Base-by-base conservation (phyloP, 23 tunicate species). In the Trididemnum clinides region DNA sequence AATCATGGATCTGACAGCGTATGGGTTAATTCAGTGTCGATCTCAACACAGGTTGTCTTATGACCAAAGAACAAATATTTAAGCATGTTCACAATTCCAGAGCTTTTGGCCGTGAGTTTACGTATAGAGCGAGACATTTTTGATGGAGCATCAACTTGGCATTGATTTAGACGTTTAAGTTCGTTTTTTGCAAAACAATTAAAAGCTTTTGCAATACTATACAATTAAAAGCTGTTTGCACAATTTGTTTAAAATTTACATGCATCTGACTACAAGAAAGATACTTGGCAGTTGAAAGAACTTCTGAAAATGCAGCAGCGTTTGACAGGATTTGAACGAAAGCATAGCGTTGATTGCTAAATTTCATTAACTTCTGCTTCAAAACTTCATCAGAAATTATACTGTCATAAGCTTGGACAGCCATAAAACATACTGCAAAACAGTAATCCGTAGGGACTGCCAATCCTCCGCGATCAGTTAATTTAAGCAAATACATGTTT, bases 121-220 rank as follows among this genome's bases (percentile, higher is more conserved):
- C 66, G 66, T 28, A 59, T 28, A n/a, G 25, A 19, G 66, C 66
- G 25, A 19, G 21, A 3, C 75, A 66, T 66, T 23, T 66, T 66
- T 5, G 75, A 36, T 5, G 75, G 75, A 10, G 75, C 75, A 30
- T 66, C 75, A 2, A 30, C 22, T 5, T 28, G 19, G 37, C 75
- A 31, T 10, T 66, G 19, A 66, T 66, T 66, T 28, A 66, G 36
- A 4, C 81, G 70, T 27, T 75, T 75, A 6, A 75, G 66, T 75
- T 75, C 81, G 15, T 75, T 75, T 50, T 75, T 75, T 26, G 81
- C 81, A 75, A 75, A 75, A 28, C 81, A 75, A n/a, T n/a, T n/a
- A n/a, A n/a, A n/a, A n/a, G n/a, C n/a, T n/a, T n/a, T n/a, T n/a
- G n/a, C n/a, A n/a, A n/a, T n/a, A n/a, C n/a, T n/a, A n/a, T n/a